A percentile compares a stretch with the other conserved stretches of the same genome.
These are phyloP conservation scores for Scelioninae gen. 1 DNA, from an alignment of 2,888 invertebrate genomes.

Conservation along the genomic window DNA sequence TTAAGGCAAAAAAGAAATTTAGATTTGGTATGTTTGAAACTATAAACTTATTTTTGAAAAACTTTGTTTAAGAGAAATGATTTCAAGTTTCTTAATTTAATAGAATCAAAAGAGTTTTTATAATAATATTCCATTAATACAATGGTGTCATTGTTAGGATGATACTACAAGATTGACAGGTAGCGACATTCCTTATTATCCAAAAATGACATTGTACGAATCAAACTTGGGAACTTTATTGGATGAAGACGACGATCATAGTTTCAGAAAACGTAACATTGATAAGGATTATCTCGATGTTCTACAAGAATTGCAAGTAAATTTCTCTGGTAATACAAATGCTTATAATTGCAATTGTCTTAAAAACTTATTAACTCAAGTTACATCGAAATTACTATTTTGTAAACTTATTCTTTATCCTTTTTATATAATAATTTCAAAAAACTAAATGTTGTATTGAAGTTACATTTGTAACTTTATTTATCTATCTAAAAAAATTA, in stretches of 20 bases:
- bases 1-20: constrained; percentile 75
- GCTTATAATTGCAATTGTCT: constrained; percentile 4
- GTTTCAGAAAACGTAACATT: constrained; percentile 36
- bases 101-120: too few relatives aligned
- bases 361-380: not conserved
- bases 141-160: constrained; percentile 39
- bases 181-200: constrained; percentile 29
- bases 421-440: not conserved
- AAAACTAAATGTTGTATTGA: not conserved
- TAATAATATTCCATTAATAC: not conserved
- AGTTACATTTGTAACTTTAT: constrained; percentile 3
- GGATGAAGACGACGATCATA: constrained; percentile 29
- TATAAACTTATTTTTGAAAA: too few relatives aligned
- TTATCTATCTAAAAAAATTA: constrained; percentile 4
- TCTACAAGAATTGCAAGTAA: constrained; percentile 75
- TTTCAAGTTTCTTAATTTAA: too few relatives aligned
- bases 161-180: constrained; percentile 18
- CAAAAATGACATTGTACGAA: constrained; percentile 28
- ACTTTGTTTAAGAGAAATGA: too few relatives aligned
- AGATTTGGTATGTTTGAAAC: constrained; percentile 73
- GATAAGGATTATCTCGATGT: constrained; percentile 56
- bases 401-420: not conserved
- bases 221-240: constrained; percentile 16
- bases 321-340: constrained; percentile 71
- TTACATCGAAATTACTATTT: not conserved